Evolutionary conservation across 2,113 vertebrate genomes (phyloP), one percentile per base, ranked within the genome.

Genomic region (Petrocephalus microphthalmus): DNA sequence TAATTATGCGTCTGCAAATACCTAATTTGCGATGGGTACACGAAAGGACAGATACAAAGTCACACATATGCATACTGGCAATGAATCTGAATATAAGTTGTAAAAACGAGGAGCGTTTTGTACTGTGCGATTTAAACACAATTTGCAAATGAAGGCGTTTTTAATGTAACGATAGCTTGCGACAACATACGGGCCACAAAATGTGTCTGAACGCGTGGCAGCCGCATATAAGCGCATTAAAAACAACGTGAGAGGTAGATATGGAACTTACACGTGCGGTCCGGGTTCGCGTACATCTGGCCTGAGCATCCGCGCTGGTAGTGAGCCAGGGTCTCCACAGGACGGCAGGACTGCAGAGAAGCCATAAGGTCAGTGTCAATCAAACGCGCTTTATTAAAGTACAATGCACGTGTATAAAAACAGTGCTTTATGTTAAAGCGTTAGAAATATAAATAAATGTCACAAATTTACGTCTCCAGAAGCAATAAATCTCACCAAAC

Each of bases 281-380:
- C 25, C 82, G 91, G 89, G 25, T 91, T 42, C 78, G 91, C 19
- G 54, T 90, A 88, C 0, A 78, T 60, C 0, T 25, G 33, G 15
- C 53, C 0, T 57, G 47, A 1, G 5, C n/a, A n/a, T 95, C 94
- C 83, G 89, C 92, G 42, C 89, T 71, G 64, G 25, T 90, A 60
- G 91, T 89, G 53, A 97, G 90, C 96, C 96, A 97, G 0, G 96
- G 96, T 92, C 96, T 96, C 96, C 96, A 97, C 67, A 96, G 92
- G n/a, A 89, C 89, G 20, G 87, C 6, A 81, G 74, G 54, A 87
- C 96, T 96, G 88, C 60, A 57, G 86, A 89, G 53, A n/a, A 52
- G 85, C 86, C 56, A 82, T 53, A 53, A 49, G 85, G 37, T 91
- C 67, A 91, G 87, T 83, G 20, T 47, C 81, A 29, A 84, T 85